Base-by-base conservation (phyloP, 2,888 invertebrate genomes). In the Ecdyonurus torrentis region DNA sequence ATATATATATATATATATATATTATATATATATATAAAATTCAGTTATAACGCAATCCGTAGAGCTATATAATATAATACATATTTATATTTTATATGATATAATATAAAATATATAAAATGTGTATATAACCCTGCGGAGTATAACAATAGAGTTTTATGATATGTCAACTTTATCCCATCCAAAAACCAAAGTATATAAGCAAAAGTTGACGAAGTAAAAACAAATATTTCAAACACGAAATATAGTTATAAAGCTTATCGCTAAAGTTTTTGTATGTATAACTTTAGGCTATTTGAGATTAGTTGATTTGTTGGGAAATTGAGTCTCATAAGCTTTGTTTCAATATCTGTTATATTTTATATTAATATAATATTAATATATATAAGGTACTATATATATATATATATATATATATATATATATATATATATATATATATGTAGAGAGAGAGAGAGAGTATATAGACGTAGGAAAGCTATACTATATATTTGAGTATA, bases 241-340 rank as follows among this genome's bases (percentile, higher is more conserved):
- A 5, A 22, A 55, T 55, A 20, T n/a, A 55, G 22, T 20, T 55
- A 50, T 50, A 22, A n/a, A 20, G 19, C n/a, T 55, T n/a, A n/a
- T n/a, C 19, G 55, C 55, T 55, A 55, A 55, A 55, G 55, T 55
- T 55, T 55, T 5, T n/a, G n/a, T 55, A 55, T 55, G n/a, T 55
- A 55, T 55, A 55, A 22, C 55, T 22, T n/a, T n/a, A n/a, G 55
- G 55, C 55, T 55, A 55, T 55, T 55, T 55, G 55, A 55, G 55
- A 55, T 55, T 55, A 55, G 55, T 55, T 55, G 55, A 55, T 55
- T 55, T 55, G 55, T 55, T 55, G 55, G 55, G 55, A 55, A 55
- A 55, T 55, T 55, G 55, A 55, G 55, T 55, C 55, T 55, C 55
- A 55, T 55, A 55, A 55, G 55, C 55, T 55, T 55, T 55, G n/a